Base-by-base conservation (phyloP, 2,113 vertebrate genomes). In the Callipepla squamata region DNA sequence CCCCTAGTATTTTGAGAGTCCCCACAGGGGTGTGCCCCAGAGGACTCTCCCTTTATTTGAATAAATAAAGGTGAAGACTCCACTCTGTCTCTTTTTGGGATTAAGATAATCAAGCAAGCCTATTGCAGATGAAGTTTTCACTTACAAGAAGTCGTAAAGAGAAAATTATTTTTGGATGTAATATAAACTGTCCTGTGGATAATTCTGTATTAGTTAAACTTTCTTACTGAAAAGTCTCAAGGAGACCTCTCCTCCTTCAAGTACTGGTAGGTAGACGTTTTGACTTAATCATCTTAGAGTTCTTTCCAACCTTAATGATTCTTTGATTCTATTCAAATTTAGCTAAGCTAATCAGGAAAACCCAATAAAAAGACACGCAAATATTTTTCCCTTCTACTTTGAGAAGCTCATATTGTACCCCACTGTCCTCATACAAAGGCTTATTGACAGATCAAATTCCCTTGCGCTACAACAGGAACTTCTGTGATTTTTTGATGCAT, bases 341-440 rank as follows among this genome's bases (percentile, higher is more conserved):
- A 80, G 13, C 11, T 30, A 73, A 40, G 66, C 11, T 88, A 66
- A 66, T 57, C 36, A 45, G 11, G 20, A 21, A 70, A 82, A 65
- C 15, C 12, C 42, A 61, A 53, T 58, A 28, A 45, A 65, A 53
- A 74, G 17, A 4, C 13, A 53, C 2, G 4, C 2, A 55, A 23
- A 83, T 70, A 19, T 23, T 62, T 15, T 48, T 92, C 10, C 16
- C 73, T 8, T 42, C 8, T 45, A 45, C 34, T 84, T 91, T 51
- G 36, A 3, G 10, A 30, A 25, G 11, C 4, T 79, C 15, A 5
- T 3, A 13, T 36, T 32, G 18, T 34, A 57, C 21, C 45, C 32
- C 53, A 0, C 4, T 1, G 5, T 72, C 34, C 20, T 81, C 2
- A 1, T 62, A 38, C 47, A 81, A 55, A 74, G 44, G 6, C 2